phyloP scores from a whole-genome alignment of 1,140 invertebrate genomes.

The Chironomus striatipennis region DNA sequence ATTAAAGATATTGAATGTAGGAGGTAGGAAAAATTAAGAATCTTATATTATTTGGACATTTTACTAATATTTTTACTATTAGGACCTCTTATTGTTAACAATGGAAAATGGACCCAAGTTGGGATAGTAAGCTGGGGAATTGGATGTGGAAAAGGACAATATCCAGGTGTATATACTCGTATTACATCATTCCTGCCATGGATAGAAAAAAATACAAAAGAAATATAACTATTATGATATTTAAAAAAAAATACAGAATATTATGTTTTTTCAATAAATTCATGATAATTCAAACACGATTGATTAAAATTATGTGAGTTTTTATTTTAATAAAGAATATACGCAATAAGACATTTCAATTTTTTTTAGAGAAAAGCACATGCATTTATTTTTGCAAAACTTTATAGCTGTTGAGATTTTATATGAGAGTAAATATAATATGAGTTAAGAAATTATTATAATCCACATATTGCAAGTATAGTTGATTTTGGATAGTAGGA shows the following conservation, averaged over 20 bases:
- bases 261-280: too few species aligned
- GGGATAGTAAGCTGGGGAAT: conserved; percentile 92
- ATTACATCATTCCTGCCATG: conserved; percentile 67
- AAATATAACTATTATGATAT: conserved; percentile 26
- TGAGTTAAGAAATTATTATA: not conserved
- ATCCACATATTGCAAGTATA: not conserved
- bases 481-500: not conserved
- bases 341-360: too few species aligned
- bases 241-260: too few species aligned
- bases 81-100: conserved; percentile 76
- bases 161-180: conserved; percentile 65
- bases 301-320: too few species aligned
- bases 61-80: conserved; percentile 75
- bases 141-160: conserved; percentile 82
- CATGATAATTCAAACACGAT: not conserved
- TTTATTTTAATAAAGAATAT: too few species aligned
- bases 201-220: conserved; percentile 63
- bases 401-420: not conserved
- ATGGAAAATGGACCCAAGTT: conserved; percentile 70
- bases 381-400: too few species aligned
- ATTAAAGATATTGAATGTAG: not conserved
- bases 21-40: too few species aligned
- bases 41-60: too few species aligned
- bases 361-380: too few species aligned
- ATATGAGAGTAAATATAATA: not conserved